A percentile compares a stretch with the other conserved stretches of the same genome.
phyloP scores from a whole-genome alignment of 64 coral and sea anemone species.

The Actinia tenebrosa region DNA sequence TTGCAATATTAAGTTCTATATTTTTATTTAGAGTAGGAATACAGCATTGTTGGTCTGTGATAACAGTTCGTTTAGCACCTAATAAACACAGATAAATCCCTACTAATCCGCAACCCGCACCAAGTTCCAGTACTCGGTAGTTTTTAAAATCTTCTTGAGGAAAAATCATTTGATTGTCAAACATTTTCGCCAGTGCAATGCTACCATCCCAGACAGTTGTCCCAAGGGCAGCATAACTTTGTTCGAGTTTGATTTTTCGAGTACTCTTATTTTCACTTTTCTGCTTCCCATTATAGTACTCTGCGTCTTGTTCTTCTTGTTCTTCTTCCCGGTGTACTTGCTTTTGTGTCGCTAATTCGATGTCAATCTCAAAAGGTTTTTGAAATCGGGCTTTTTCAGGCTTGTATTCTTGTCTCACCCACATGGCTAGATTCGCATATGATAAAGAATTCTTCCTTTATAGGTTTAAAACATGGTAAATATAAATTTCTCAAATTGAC shows the following conservation, averaged over 20 bases:
- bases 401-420: constrained; percentile 93
- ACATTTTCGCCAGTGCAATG: constrained; percentile 94
- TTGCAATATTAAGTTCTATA: constrained; percentile 42
- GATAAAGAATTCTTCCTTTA: neutral
- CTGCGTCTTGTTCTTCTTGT: neutral
- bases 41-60: constrained; percentile 82
- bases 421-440: constrained; percentile 7
- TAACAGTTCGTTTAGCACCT: constrained; percentile 57
- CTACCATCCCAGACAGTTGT: constrained; percentile 96
- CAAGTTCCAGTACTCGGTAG: constrained; percentile 66
- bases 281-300: neutral
- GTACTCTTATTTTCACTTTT: neutral
- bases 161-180: constrained; percentile 65
- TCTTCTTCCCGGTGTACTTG: too few relatives aligned
- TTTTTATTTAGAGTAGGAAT: constrained; percentile 69
- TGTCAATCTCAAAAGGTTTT: constrained; percentile 67
- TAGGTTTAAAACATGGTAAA: neutral
- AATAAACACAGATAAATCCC: constrained; percentile 77
- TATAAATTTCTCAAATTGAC: too few relatives aligned
- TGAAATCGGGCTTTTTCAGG: constrained; percentile 84
- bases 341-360: constrained; percentile 20
- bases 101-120: constrained; percentile 87
- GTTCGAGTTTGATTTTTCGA: constrained; percentile 57
- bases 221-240: constrained; percentile 79
- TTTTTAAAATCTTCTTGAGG: constrained; percentile 31